phyloP scores from a whole-genome alignment of 2,888 invertebrate genomes.

The Folsomia candida region DNA sequence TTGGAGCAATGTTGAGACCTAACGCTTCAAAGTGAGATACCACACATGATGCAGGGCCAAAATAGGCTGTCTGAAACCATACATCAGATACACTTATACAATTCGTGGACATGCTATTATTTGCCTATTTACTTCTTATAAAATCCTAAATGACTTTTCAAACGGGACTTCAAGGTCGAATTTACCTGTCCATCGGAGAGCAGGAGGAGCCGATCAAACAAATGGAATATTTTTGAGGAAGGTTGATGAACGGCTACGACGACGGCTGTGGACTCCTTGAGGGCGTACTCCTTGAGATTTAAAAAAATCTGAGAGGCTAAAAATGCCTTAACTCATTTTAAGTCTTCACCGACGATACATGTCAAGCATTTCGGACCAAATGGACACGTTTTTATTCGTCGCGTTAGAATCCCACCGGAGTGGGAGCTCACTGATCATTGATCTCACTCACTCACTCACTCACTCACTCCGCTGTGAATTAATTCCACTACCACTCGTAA shows the following conservation, averaged over 20 bases:
- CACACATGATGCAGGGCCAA: conserved; percentile 69
- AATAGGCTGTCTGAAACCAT: conserved; percentile 65
- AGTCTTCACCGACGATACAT: no score
- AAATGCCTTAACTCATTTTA: no score
- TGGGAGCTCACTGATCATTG: no score
- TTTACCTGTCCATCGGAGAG: conserved; percentile 62
- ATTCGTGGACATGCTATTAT: no score
- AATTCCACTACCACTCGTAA: no score
- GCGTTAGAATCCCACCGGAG: no score
- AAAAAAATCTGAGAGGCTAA: no score
- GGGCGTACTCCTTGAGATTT: conserved; percentile 73
- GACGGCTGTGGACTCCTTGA: conserved; percentile 72
- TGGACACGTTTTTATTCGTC: no score
- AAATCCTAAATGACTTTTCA: background rate
- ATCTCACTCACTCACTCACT: no score
- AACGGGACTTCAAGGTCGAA: background rate
- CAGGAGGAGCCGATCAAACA: conserved; percentile 72
- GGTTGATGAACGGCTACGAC: conserved; percentile 79
- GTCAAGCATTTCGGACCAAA: no score
- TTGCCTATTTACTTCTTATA: background rate
- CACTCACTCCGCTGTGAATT: no score
- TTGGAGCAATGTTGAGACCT: conserved; percentile 69
- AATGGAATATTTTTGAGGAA: conserved; percentile 75
- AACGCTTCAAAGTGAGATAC: conserved; percentile 70
- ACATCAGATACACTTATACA: conserved; percentile 16